Base-by-base conservation (phyloP, 2,797 vertebrate species). In the Phrynocephalus vlangalii region DNA sequence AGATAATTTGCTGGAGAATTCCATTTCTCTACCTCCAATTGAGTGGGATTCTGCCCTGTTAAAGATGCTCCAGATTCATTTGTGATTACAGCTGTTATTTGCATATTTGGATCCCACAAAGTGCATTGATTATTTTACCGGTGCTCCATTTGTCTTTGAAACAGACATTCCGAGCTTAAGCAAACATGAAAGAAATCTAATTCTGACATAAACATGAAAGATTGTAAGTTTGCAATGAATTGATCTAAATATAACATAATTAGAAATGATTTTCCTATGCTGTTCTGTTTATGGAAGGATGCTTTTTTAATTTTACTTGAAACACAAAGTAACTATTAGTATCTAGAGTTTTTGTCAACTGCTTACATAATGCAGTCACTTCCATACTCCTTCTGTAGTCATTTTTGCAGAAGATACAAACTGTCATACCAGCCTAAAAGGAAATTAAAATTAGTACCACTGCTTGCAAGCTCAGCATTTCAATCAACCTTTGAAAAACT, bases 191-290 rank as follows among this genome's bases (percentile, higher is more conserved):
- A 95, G 96, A 96, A 98, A 98, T 98, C 96, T 96, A 97, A 98
- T 98, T 97, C 95, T 93, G 95, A 96, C 95, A 97, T 97, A 96
- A 97, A 98, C 97, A 98, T 95, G 95, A 95, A 96, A 96, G 97
- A 97, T 97, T 97, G 98, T 98, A 95, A 96, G 97, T 98, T 98
- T 99, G 97, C 97, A 97, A 98, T 96, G 96, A 97, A 99, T 98
- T 98, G 98, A 99, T 99, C 97, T 97, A 96, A 96, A 97, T 97
- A 97, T 97, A 96, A 97, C 97, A 98, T 98, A 98, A 99, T 99
- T 99, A 98, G 95, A 97, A 99, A 98, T 96, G 97, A 98, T 98
- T 98, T 98, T 96, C 96, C 95, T 89, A 95, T 96, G 95, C 92
- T 93, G 88, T 89, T 92, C 87, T 88, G 87, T 96, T 95, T 96